Conservation (phyloP, 2,113 vertebrate species). For the Ictalurus furcatus region DNA sequence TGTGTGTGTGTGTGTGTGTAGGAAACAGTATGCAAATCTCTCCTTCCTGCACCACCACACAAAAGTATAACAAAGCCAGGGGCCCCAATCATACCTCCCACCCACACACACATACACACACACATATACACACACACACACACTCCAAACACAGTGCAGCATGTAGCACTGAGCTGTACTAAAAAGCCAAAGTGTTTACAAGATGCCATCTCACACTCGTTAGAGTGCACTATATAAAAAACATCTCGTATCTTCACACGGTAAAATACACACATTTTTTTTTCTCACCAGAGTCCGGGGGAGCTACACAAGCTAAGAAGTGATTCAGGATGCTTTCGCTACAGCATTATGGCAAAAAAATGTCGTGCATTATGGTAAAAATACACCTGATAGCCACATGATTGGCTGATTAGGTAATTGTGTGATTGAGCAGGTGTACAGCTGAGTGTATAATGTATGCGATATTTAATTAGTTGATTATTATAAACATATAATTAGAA, state of each 20-base stretch:
- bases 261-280: background rate
- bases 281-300: background rate
- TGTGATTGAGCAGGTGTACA: background rate
- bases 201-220: background rate
- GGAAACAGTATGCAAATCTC: conserved; percentile 14
- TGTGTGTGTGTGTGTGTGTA: conserved; percentile 2
- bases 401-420: too few relatives aligned
- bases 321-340: background rate
- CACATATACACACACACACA: background rate
- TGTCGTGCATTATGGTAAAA: background rate
- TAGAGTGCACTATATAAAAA: background rate
- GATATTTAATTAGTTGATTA: background rate
- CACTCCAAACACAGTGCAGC: background rate
- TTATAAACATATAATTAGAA: background rate
- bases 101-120: background rate
- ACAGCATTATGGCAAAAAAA: too few relatives aligned
- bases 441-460: background rate
- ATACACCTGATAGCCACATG: background rate
- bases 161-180: background rate
- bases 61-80: conserved; percentile 29
- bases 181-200: background rate
- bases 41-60: conserved; percentile 33
- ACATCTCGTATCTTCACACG: background rate
- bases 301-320: background rate
- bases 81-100: background rate